Evolutionary conservation across 35 echinoderm and acorn worm genomes (phyloP).

Genomic region (Acanthaster planci): DNA sequence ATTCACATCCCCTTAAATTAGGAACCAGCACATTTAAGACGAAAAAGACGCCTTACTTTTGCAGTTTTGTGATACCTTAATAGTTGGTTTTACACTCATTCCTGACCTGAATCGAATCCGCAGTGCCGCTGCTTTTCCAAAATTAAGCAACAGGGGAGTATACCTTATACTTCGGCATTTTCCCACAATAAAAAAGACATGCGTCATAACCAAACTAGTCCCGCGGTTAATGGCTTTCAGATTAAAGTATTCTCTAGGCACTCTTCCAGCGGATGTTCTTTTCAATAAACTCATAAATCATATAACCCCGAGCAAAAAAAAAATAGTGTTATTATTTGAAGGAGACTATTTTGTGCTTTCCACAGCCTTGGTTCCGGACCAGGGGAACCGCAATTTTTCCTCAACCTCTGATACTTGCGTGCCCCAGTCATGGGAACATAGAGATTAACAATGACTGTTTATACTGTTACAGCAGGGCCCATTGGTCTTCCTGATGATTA

Average conservation of each 20-base stretch:
- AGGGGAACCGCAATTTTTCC: constrained; percentile 9
- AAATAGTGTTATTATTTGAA: background rate
- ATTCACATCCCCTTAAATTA: too few species aligned
- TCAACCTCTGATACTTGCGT: background rate
- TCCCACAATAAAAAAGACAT: too few species aligned
- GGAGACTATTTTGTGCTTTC: background rate
- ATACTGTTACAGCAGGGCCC: background rate
- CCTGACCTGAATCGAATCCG: too few species aligned
- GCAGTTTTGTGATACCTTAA: too few species aligned
- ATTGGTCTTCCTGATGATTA: background rate
- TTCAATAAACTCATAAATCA: constrained; percentile 7
- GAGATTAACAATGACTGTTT: background rate
- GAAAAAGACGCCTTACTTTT: too few species aligned
- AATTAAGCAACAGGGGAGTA: too few species aligned
- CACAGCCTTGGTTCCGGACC: background rate
- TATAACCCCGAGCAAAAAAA: background rate
- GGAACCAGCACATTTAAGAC: too few species aligned
- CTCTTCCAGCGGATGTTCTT: constrained; percentile 21
- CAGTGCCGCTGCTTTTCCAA: too few species aligned
- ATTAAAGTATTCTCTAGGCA: background rate
- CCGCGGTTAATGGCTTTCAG: background rate
- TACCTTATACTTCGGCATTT: too few species aligned
- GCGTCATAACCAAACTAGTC: too few species aligned
- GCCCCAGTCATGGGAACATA: constrained; percentile 23
- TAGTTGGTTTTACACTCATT: too few species aligned